These are phyloP conservation scores for Thunnus thynnus DNA, from an alignment of 2,113 vertebrate species.

Conservation along the genomic window DNA sequence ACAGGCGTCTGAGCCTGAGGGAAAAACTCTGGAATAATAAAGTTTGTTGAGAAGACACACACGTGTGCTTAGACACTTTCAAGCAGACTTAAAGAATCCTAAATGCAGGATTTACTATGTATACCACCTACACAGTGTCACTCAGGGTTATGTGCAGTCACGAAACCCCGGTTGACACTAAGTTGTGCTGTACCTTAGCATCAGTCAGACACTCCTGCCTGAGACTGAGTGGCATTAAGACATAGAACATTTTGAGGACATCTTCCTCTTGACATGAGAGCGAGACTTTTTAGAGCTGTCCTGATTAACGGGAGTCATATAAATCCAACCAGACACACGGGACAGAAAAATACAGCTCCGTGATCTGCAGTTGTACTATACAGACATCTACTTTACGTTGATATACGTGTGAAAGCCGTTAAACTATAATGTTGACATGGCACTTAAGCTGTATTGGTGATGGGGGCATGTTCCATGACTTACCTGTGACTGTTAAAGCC, in stretches of 20 bases:
- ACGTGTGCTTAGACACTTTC: neutral
- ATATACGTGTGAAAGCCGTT: conserved; percentile 25
- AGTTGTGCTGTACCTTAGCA: conserved; percentile 27
- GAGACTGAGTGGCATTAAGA: conserved; percentile 39
- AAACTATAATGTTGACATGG: conserved; percentile 29
- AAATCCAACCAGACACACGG: conserved; percentile 44
- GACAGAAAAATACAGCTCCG: conserved; percentile 7
- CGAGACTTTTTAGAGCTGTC: conserved; percentile 20
- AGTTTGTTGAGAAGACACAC: conserved; percentile 26
- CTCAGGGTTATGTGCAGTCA: conserved; percentile 34
- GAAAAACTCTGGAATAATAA: conserved; percentile 43
- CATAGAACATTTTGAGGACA: conserved; percentile 36
- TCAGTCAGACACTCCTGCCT: conserved; percentile 23
- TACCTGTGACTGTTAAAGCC: conserved; percentile 53
- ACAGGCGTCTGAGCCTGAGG: conserved; percentile 8
- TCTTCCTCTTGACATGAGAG: conserved; percentile 25
- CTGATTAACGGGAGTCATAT: conserved; percentile 23
- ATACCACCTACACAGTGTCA: conserved; percentile 6
- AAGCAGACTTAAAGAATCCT: conserved; percentile 25
- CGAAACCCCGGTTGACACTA: conserved; percentile 22
- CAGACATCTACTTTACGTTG: conserved; percentile 14
- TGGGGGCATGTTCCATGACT: conserved; percentile 24
- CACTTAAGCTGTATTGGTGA: conserved; percentile 17
- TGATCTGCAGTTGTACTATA: neutral
- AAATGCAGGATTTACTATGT: conserved; percentile 42